phyloP scores from a whole-genome alignment of 1,140 invertebrate genomes.

The Drosophila oshimai region DNA sequence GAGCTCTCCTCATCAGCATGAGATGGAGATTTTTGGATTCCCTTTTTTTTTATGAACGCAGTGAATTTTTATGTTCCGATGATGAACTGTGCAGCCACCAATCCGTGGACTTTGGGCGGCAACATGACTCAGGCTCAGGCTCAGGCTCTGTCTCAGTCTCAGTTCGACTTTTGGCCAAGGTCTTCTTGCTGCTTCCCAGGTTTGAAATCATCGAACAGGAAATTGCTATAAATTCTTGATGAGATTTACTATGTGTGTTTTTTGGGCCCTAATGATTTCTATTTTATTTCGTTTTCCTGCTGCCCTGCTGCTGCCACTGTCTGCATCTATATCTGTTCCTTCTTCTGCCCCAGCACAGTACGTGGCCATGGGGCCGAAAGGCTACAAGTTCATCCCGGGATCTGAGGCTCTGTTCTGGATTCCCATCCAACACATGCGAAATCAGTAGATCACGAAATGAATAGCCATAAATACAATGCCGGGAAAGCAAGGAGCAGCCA shows the following conservation, averaged over 20 bases:
- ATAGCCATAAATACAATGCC: slow-evolving; percentile 79
- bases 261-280: slow-evolving; percentile 75
- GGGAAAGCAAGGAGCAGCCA: slow-evolving; percentile 30
- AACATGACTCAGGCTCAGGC: slow-evolving; percentile 67
- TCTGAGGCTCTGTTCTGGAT: slow-evolving; percentile 46
- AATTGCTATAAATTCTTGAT: slow-evolving; percentile 77
- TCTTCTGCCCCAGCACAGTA: slow-evolving; percentile 54
- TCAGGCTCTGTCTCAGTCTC: too few species aligned
- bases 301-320: background rate
- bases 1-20: slow-evolving; percentile 74
- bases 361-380: slow-evolving; percentile 59
- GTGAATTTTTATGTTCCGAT: slow-evolving; percentile 80
- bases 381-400: slow-evolving; percentile 59
- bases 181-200: slow-evolving; percentile 57
- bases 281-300: slow-evolving; percentile 63
- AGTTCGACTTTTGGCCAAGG: slow-evolving; percentile 35
- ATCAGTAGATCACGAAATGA: slow-evolving; percentile 80
- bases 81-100: slow-evolving; percentile 70
- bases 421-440: slow-evolving; percentile 78
- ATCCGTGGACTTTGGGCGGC: slow-evolving; percentile 40
- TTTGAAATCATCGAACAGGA: slow-evolving; percentile 74
- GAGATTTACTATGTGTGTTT: slow-evolving; percentile 77
- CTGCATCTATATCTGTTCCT: slow-evolving; percentile 26
- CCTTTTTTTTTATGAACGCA: slow-evolving; percentile 62
- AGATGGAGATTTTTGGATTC: slow-evolving; percentile 66